A percentile compares a stretch with the other conserved stretches of the same genome.
These are phyloP conservation scores for Arion vulgaris DNA, from an alignment of 1,140 invertebrate species.

Conservation along the genomic window DNA sequence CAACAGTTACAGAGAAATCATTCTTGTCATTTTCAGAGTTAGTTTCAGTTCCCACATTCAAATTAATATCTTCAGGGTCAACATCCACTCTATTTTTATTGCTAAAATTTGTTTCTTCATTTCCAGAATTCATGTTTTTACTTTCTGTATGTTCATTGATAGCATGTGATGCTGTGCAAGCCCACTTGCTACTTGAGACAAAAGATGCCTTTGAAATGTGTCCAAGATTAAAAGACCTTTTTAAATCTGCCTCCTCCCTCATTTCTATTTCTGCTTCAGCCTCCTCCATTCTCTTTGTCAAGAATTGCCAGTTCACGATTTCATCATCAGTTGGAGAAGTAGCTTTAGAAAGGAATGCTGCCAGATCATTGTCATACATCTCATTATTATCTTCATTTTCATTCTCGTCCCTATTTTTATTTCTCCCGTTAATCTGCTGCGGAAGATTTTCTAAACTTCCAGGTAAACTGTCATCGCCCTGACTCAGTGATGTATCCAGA, in stretches of 20 bases:
- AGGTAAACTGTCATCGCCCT: not conserved
- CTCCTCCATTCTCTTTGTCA: slow-evolving; percentile 18
- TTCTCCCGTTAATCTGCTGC: not conserved
- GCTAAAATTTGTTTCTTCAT: not conserved
- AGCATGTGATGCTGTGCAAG: not conserved
- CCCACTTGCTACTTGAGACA: not conserved
- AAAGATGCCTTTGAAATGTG: not conserved
- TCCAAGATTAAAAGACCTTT: slow-evolving; percentile 5
- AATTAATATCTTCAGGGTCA: not conserved
- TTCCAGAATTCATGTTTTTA: not conserved
- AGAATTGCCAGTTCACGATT: slow-evolving; percentile 9
- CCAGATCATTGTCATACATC: slow-evolving; percentile 44
- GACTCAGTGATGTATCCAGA: slow-evolving; percentile 55
- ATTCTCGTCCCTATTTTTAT: not conserved
- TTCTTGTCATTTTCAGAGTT: not conserved
- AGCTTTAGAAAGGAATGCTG: slow-evolving; percentile 28
- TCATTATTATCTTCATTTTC: not conserved
- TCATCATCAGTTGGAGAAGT: slow-evolving; percentile 21
- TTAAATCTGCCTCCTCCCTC: not conserved
- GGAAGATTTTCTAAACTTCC: no score
- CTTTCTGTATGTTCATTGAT: not conserved
- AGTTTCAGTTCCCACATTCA: not conserved
- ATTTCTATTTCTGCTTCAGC: not conserved
- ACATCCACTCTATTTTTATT: not conserved
- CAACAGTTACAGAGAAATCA: not conserved